Conservation (phyloP, 2,797 vertebrate species). For the Mormyrus proboscirostris region DNA sequence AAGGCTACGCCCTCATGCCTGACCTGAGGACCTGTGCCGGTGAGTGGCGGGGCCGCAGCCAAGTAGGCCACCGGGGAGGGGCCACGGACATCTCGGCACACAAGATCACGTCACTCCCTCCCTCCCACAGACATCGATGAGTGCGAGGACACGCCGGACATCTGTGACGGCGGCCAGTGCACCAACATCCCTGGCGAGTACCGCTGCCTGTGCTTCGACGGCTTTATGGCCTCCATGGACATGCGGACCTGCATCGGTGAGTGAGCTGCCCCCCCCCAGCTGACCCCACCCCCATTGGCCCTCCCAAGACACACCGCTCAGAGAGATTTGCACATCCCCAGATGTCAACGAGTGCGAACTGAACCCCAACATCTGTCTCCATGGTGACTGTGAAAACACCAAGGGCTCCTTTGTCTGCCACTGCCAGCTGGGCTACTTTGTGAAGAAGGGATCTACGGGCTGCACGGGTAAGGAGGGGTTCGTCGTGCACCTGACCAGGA, state of each 20-base stretch:
- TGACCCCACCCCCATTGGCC: neutral
- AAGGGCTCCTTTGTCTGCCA: constrained; percentile 92
- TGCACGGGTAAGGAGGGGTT: constrained; percentile 71
- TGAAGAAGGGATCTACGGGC: constrained; percentile 83
- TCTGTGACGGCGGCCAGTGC: constrained; percentile 86
- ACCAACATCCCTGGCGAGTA: constrained; percentile 84
- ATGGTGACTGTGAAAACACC: constrained; percentile 87
- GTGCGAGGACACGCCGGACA: constrained; percentile 80
- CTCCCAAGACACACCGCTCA: neutral
- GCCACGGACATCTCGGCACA: neutral
- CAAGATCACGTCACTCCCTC: neutral
- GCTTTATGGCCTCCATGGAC: constrained; percentile 86
- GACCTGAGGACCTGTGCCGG: constrained; percentile 79
- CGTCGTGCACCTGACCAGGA: neutral
- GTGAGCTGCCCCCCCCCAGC: constrained; percentile 24
- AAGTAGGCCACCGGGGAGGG: neutral
- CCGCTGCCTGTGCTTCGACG: constrained; percentile 82
- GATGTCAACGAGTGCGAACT: constrained; percentile 90
- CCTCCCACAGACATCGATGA: constrained; percentile 77
- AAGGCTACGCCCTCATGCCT: constrained; percentile 81
- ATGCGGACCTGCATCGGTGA: constrained; percentile 84
- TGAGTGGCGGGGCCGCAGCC: constrained; percentile 32
- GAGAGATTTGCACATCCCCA: constrained; percentile 33
- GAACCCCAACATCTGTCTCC: constrained; percentile 89
- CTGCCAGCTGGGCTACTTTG: constrained; percentile 81